Evolutionary conservation across 2,797 vertebrate species (phyloP).

Genomic region (Alfaro cultratus): DNA sequence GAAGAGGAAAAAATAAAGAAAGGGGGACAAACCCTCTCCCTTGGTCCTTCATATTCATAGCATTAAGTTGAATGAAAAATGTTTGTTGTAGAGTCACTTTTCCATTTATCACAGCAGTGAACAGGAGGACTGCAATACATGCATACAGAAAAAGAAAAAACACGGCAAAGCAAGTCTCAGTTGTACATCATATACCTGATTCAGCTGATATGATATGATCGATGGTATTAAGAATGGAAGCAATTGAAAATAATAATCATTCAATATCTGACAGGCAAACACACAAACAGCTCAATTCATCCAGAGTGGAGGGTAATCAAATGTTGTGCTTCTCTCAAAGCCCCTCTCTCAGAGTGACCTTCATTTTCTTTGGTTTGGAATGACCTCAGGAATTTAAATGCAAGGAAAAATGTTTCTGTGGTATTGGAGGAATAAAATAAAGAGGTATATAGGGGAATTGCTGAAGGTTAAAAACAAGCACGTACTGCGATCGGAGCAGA

Average conservation of each 20-base stretch:
- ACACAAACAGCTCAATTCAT: constrained; percentile 47
- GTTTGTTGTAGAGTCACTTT: constrained; percentile 53
- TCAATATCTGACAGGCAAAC: constrained; percentile 38
- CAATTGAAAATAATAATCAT: constrained; percentile 34
- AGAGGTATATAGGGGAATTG: constrained; percentile 51
- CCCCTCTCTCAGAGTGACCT: constrained; percentile 21
- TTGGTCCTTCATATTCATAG: constrained; percentile 22
- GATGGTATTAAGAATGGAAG: constrained; percentile 58
- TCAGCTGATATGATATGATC: constrained; percentile 37
- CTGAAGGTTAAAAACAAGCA: constrained; percentile 31
- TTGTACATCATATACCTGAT: constrained; percentile 12
- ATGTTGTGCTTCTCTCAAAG: constrained; percentile 21
- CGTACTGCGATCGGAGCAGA: constrained; percentile 39
- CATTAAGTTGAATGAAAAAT: constrained; percentile 69
- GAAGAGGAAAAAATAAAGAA: neutral
- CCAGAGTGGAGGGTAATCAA: constrained; percentile 42
- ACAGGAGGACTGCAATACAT: constrained; percentile 33
- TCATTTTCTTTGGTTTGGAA: constrained; percentile 46
- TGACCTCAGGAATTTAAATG: constrained; percentile 67
- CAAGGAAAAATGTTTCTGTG: constrained; percentile 67
- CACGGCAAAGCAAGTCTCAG: constrained; percentile 35
- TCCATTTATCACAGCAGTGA: constrained; percentile 61
- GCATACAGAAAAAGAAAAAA: constrained; percentile 24
- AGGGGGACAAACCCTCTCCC: constrained; percentile 6
- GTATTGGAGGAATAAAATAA: constrained; percentile 61